Percentiles rank a stretch among this genome's conserved stretches.
Conservation (phyloP, 2,113 vertebrate species). For the Nothobranchius furzeri region DNA sequence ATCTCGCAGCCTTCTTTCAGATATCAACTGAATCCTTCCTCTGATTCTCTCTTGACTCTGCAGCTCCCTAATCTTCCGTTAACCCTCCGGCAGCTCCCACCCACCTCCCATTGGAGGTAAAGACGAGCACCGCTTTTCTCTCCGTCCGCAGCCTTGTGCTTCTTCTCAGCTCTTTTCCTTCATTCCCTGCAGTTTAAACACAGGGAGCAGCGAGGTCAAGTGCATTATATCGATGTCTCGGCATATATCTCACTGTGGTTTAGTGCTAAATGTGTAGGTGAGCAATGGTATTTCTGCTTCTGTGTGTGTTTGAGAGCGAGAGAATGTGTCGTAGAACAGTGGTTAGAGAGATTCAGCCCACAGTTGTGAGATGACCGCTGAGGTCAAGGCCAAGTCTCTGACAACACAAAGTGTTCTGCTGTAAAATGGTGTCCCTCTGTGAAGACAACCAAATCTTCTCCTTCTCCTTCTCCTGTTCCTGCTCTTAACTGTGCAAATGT, state of each 20-base stretch:
- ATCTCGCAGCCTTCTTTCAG: slow-evolving; percentile 13
- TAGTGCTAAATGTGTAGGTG: slow-evolving; percentile 41
- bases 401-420: slow-evolving; percentile 71
- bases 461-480: slow-evolving; percentile 13
- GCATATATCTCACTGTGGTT: slow-evolving; percentile 31
- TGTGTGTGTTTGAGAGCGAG: not conserved
- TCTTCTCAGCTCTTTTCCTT: slow-evolving; percentile 20
- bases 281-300: not conserved
- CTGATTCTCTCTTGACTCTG: slow-evolving; percentile 19
- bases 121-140: slow-evolving; percentile 2
- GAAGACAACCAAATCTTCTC: slow-evolving; percentile 47
- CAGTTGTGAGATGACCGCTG: slow-evolving; percentile 58
- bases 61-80: slow-evolving; percentile 52
- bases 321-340: slow-evolving; percentile 27
- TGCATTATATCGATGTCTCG: slow-evolving; percentile 41
- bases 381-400: slow-evolving; percentile 70
- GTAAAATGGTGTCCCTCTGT: slow-evolving; percentile 51
- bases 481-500: slow-evolving; percentile 8
- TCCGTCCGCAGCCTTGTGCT: slow-evolving; percentile 11
- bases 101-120: slow-evolving; percentile 36
- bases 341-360: slow-evolving; percentile 67
- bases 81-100: slow-evolving; percentile 20
- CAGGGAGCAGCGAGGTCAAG: slow-evolving; percentile 65
- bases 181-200: slow-evolving; percentile 38
- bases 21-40: slow-evolving; percentile 21